phyloP scores from a whole-genome alignment of 2,797 vertebrate genomes.

The Clarias fuscus region DNA sequence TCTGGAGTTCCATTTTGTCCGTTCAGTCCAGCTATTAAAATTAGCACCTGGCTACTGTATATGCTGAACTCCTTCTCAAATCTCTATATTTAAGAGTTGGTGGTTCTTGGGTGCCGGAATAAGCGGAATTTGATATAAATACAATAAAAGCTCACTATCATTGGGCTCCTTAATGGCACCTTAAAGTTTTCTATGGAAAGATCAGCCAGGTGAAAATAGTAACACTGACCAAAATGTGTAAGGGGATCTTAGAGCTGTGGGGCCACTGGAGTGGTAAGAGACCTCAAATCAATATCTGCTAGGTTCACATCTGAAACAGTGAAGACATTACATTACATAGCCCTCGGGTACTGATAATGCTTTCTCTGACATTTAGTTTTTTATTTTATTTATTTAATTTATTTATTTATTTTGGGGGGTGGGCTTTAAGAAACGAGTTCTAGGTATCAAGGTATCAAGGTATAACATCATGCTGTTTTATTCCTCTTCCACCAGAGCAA shows the following conservation, averaged over 20 bases:
- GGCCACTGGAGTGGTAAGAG: neutral
- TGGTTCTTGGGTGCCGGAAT: neutral
- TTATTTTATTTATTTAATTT: neutral
- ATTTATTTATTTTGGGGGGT: no score
- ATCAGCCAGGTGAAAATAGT: slow-evolving; percentile 13
- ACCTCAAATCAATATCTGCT: slow-evolving; percentile 13
- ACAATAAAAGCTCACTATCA: neutral
- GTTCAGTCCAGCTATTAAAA: neutral
- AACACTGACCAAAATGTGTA: slow-evolving; percentile 13
- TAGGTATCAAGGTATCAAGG: neutral
- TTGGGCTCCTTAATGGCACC: slow-evolving; percentile 7
- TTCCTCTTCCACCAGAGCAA: neutral
- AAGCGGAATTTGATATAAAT: neutral
- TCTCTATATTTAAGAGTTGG: neutral
- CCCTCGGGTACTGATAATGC: neutral
- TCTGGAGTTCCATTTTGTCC: neutral
- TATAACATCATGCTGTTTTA: neutral
- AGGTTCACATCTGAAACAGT: slow-evolving; percentile 2
- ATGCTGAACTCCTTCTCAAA: neutral
- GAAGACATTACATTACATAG: neutral
- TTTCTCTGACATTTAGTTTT: neutral
- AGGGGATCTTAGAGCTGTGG: slow-evolving; percentile 13
- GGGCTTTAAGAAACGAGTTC: neutral
- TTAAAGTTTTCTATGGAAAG: slow-evolving; percentile 25
- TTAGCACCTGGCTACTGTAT: neutral